phyloP scores from a whole-genome alignment of 2,888 invertebrate species.

The Oxytorus armatus region DNA sequence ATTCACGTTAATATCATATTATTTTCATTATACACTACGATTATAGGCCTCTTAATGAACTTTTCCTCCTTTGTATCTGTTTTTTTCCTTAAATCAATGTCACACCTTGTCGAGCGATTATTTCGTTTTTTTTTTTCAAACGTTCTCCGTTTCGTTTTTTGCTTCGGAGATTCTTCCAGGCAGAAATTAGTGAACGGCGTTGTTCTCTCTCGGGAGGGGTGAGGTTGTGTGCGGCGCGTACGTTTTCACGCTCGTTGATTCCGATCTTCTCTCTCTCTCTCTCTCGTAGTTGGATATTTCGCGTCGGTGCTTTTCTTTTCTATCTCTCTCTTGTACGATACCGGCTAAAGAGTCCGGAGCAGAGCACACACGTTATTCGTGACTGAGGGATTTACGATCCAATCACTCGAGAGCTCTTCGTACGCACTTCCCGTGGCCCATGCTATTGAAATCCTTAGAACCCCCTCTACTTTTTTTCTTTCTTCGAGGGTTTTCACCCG shows the following conservation, averaged over 20 bases:
- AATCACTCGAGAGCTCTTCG: conserved; percentile 20
- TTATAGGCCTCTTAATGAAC: background rate
- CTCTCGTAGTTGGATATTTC: too few relatives aligned
- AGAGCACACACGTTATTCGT: conserved; percentile 22
- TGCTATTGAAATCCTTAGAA: conserved; percentile 39
- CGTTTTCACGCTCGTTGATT: conserved; percentile 37
- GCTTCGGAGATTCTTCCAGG: conserved; percentile 34
- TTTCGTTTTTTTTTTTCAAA: conserved; percentile 20
- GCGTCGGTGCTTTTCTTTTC: too few relatives aligned
- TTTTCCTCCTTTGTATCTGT: background rate
- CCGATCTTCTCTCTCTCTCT: too few relatives aligned
- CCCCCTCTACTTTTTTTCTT: background rate
- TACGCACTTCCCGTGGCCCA: conserved; percentile 18
- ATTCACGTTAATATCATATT: too few relatives aligned
- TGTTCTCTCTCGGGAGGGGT: conserved; percentile 20
- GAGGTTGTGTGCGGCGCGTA: conserved; percentile 35
- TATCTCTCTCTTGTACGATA: conserved; percentile 31
- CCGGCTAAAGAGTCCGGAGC: too few relatives aligned
- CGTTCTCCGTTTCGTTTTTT: conserved; percentile 4
- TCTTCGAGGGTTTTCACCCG: conserved; percentile 3
- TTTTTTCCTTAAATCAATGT: conserved; percentile 26
- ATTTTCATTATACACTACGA: background rate
- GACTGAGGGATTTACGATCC: conserved; percentile 34
- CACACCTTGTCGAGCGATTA: conserved; percentile 42
- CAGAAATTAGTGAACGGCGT: conserved; percentile 25